Conservation (phyloP, 2,888 invertebrate genomes). For the Heliconius sara region DNA sequence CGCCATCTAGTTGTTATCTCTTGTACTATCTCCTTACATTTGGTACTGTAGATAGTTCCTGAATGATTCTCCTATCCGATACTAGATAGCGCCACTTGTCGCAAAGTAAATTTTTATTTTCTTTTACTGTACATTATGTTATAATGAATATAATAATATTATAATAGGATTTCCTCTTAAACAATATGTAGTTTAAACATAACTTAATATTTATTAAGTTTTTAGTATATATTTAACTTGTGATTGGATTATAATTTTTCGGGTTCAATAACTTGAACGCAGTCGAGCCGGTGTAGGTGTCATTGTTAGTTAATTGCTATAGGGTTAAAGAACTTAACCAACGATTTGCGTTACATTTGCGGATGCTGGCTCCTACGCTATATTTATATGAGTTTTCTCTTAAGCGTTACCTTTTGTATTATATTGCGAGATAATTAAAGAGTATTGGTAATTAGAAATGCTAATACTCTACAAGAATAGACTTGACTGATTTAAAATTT, state of each 20-base stretch:
- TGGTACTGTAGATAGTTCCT: neutral
- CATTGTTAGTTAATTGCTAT: slow-evolving; percentile 64
- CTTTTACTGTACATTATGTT: neutral
- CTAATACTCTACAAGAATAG: neutral
- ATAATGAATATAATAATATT: neutral
- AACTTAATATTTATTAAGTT: neutral
- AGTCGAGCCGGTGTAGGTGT: slow-evolving; percentile 61
- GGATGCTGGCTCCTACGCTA: slow-evolving; percentile 34
- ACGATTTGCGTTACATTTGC: slow-evolving; percentile 41
- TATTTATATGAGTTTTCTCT: slow-evolving; percentile 27
- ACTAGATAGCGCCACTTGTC: slow-evolving; percentile 12
- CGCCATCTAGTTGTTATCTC: neutral
- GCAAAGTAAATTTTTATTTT: neutral
- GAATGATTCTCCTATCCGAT: slow-evolving; percentile 4
- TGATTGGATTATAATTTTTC: slow-evolving; percentile 2
- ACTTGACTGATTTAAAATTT: neutral
- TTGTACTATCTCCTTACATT: neutral
- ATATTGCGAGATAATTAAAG: neutral
- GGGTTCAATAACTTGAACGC: slow-evolving; percentile 40
- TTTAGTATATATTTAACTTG: neutral
- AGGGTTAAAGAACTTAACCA: slow-evolving; percentile 49
- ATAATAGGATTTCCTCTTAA: neutral
- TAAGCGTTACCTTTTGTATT: neutral
- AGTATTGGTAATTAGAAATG: slow-evolving; percentile 4
- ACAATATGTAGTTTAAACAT: neutral